A percentile compares a stretch with the other conserved stretches of the same genome.
These are phyloP conservation scores for Halisarca cf. caerulea DNA, from an alignment of 37 sponge, comb jelly and placozoan species.

Conservation along the genomic window DNA sequence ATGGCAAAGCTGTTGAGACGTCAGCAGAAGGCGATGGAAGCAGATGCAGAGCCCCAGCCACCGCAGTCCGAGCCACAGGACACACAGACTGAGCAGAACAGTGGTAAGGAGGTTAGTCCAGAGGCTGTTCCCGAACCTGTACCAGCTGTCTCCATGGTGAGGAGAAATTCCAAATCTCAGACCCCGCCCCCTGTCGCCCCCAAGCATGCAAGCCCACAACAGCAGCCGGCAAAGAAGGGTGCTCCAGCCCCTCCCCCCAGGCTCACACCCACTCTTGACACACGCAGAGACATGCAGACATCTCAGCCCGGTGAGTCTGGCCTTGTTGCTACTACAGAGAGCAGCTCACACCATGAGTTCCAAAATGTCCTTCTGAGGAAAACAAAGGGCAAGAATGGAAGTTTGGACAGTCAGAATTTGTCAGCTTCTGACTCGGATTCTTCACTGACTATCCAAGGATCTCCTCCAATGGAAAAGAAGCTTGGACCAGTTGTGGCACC, in stretches of 20 bases:
- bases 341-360: not conserved
- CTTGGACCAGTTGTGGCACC: not conserved
- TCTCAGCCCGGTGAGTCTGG: not conserved
- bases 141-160: not conserved
- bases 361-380: not conserved
- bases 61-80: not conserved
- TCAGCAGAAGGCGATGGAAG: conserved; percentile 59
- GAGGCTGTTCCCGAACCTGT: not conserved
- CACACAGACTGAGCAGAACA: not conserved
- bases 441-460: not conserved
- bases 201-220: not conserved
- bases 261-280: not conserved
- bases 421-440: not conserved
- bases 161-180: conserved; percentile 7
- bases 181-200: conserved; percentile 12
- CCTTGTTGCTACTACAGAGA: not conserved
- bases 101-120: not conserved
- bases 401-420: not conserved
- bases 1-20: conserved; percentile 55
- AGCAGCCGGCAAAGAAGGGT: not conserved
- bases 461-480: conserved; percentile 3
- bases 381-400: not conserved
- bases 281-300: not conserved
- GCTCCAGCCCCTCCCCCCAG: conserved; percentile 16
- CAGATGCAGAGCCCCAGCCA: conserved; percentile 20